Percentiles rank a stretch among this genome's conserved stretches.
Conservation (phyloP, 2,888 invertebrate species). For the Drymonia ruficornis region DNA sequence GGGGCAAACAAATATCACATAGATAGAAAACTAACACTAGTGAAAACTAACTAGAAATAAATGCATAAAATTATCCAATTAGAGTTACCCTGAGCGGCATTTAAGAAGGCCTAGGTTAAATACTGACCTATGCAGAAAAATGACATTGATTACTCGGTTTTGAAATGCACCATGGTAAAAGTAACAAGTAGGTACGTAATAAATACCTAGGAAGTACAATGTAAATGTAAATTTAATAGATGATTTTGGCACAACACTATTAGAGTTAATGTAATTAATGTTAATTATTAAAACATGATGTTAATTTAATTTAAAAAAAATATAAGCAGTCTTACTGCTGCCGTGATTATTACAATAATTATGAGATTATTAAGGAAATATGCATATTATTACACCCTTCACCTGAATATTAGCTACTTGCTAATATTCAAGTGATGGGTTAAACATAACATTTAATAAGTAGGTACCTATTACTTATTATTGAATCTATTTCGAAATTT, state of each 20-base stretch:
- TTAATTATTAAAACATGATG: not conserved
- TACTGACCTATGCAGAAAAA: constrained; percentile 16
- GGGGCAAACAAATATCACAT: no score
- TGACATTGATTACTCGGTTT: constrained; percentile 20
- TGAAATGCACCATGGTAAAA: not conserved
- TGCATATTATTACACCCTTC: no score
- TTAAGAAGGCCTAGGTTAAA: constrained; percentile 39
- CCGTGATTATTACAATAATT: no score
- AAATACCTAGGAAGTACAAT: not conserved
- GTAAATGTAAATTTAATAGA: no score
- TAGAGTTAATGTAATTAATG: constrained; percentile 1
- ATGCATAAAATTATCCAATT: constrained; percentile 44
- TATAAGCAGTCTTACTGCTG: no score
- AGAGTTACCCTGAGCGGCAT: constrained; percentile 30
- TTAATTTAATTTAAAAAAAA: no score
- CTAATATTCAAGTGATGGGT: no score
- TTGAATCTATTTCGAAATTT: not conserved
- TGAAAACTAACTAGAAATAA: constrained; percentile 14
- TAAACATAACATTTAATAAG: no score
- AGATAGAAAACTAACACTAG: no score
- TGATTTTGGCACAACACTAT: constrained; percentile 2
- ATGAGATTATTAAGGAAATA: no score
- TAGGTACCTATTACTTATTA: not conserved
- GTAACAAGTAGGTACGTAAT: no score
- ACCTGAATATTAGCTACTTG: no score